Conservation (phyloP, 2,888 invertebrate genomes). For the Oxycera nigricornis region DNA sequence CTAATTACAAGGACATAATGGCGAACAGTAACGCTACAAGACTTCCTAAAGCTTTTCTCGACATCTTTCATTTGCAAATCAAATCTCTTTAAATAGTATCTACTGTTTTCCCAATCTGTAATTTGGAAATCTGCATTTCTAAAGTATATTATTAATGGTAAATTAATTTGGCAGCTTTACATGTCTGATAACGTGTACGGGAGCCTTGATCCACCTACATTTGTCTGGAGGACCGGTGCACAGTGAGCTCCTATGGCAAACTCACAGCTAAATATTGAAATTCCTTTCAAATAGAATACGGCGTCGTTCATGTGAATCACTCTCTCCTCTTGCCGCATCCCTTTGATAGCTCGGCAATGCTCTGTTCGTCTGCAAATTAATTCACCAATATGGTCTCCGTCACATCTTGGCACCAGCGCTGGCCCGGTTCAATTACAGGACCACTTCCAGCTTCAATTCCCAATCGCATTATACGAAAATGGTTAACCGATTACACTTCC, state of each 20-base stretch:
- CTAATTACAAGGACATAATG: too few relatives aligned
- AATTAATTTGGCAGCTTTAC: neutral
- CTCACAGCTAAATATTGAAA: neutral
- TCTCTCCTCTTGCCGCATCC: neutral
- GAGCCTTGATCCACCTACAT: neutral
- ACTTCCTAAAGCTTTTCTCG: too few relatives aligned
- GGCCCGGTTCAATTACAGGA: slow-evolving; percentile 11
- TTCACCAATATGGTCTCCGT: slow-evolving; percentile 15
- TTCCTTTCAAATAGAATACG: neutral
- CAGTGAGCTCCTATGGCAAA: neutral
- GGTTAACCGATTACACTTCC: slow-evolving; percentile 35
- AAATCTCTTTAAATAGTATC: too few relatives aligned
- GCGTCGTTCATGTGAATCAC: neutral
- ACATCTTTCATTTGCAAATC: too few relatives aligned
- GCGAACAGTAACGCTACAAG: too few relatives aligned
- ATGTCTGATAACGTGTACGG: neutral
- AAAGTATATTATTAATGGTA: neutral
- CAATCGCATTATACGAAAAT: slow-evolving; percentile 13
- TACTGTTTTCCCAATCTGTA: too few relatives aligned
- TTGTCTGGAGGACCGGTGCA: neutral
- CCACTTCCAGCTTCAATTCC: slow-evolving; percentile 28
- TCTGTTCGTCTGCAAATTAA: neutral
- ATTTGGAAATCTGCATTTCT: too few relatives aligned
- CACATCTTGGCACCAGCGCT: neutral
- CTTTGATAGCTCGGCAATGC: neutral